A percentile compares a stretch with the other conserved stretches of the same genome.
phyloP scores from a whole-genome alignment of 2,888 invertebrate species.

The Caenorhabditis imperialis region DNA sequence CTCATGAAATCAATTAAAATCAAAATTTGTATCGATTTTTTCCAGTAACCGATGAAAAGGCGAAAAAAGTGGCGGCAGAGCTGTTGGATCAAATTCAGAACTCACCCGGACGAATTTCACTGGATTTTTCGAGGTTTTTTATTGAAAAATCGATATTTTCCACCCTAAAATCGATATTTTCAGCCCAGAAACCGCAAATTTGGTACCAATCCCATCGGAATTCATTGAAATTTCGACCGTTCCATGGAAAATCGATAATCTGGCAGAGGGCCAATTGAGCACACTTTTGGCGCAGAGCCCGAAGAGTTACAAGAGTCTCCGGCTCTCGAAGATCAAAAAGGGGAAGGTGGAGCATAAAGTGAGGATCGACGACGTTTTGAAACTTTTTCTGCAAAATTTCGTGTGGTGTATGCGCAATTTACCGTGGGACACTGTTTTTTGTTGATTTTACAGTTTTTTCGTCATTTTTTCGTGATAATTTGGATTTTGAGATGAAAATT shows the following conservation, averaged over 20 bases:
- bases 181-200: constrained; percentile 2
- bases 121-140: constrained; percentile 8
- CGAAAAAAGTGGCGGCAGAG: constrained; percentile 15
- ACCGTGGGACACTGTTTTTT: too few species aligned
- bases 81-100: constrained; percentile 33
- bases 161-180: too few species aligned
- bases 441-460: too few species aligned
- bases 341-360: constrained; percentile 16
- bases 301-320: background rate
- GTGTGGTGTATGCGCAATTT: too few species aligned
- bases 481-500: too few species aligned
- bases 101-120: constrained; percentile 26
- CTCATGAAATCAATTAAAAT: too few species aligned
- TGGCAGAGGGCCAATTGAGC: constrained; percentile 37
- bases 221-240: background rate
- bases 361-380: too few species aligned
- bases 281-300: constrained; percentile 2
- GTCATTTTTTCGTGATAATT: too few species aligned
- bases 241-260: background rate
- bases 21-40: too few species aligned
- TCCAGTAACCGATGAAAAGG: constrained; percentile 26
- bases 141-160: background rate
- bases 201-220: constrained; percentile 12
- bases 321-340: constrained; percentile 5
- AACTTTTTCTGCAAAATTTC: too few species aligned